phyloP scores from a whole-genome alignment of 2,113 vertebrate genomes.

The Rhombomys opimus region DNA sequence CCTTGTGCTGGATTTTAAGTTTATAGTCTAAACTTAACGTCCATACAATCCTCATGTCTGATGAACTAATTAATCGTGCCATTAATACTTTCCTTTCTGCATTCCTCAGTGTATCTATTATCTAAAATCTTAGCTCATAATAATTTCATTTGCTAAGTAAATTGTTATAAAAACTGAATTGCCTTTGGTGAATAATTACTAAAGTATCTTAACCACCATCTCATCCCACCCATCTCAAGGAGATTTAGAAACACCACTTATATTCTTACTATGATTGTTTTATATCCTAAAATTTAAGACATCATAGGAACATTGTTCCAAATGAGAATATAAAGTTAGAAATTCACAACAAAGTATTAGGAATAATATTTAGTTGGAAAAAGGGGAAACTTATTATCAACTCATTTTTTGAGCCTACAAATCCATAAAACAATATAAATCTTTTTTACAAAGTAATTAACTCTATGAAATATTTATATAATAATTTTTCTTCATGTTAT shows the following conservation, averaged over 20 bases:
- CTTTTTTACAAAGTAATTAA: constrained; percentile 47
- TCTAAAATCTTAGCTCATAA: neutral
- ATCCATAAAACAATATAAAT: neutral
- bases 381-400: neutral
- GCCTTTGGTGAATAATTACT: neutral
- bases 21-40: neutral
- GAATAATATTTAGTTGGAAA: neutral
- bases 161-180: neutral
- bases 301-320: neutral
- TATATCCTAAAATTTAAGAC: neutral
- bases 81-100: neutral
- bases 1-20: neutral
- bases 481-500: constrained; percentile 30
- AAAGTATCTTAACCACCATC: neutral
- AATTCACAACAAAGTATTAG: neutral
- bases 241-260: neutral
- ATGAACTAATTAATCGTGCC: neutral
- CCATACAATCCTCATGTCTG: too few relatives aligned
- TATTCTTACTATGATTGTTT: neutral
- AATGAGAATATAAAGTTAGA: neutral
- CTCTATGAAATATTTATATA: constrained; percentile 49
- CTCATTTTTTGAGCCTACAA: neutral
- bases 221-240: neutral
- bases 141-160: neutral
- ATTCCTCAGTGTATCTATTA: neutral